phyloP scores from a whole-genome alignment of 2,888 invertebrate genomes.

The Thymelicus lineola region DNA sequence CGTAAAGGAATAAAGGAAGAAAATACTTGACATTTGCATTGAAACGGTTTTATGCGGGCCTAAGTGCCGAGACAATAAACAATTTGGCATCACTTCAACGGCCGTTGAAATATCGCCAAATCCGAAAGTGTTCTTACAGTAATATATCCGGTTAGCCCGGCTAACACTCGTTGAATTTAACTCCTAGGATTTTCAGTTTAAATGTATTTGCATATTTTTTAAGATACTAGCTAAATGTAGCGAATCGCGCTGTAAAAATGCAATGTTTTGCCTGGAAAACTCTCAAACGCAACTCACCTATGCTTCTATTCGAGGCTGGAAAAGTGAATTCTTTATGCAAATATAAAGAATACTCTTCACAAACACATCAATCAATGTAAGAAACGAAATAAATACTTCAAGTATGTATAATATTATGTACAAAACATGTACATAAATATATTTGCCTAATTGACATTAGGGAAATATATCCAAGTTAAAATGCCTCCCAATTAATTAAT shows the following conservation, averaged over 20 bases:
- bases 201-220: background rate
- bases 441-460: too few relatives aligned
- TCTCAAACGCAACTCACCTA: too few relatives aligned
- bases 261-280: background rate
- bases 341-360: background rate
- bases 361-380: background rate
- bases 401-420: too few relatives aligned
- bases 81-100: conserved; percentile 34
- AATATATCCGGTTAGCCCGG: conserved; percentile 24
- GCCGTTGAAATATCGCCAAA: conserved; percentile 32
- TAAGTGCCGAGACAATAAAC: conserved; percentile 34
- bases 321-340: too few relatives aligned
- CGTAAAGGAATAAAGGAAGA: conserved; percentile 1
- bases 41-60: conserved; percentile 21
- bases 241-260: background rate
- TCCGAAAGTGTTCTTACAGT: conserved; percentile 31
- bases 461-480: too few relatives aligned
- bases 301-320: too few relatives aligned
- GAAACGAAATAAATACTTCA: too few relatives aligned
- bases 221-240: background rate
- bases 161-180: conserved; percentile 4
- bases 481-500: too few relatives aligned
- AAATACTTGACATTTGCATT: conserved; percentile 25
- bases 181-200: background rate
- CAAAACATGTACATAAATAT: too few relatives aligned